Evolutionary conservation across 2,797 vertebrate species (phyloP).

Genomic region (Typhlichthys subterraneus): DNA sequence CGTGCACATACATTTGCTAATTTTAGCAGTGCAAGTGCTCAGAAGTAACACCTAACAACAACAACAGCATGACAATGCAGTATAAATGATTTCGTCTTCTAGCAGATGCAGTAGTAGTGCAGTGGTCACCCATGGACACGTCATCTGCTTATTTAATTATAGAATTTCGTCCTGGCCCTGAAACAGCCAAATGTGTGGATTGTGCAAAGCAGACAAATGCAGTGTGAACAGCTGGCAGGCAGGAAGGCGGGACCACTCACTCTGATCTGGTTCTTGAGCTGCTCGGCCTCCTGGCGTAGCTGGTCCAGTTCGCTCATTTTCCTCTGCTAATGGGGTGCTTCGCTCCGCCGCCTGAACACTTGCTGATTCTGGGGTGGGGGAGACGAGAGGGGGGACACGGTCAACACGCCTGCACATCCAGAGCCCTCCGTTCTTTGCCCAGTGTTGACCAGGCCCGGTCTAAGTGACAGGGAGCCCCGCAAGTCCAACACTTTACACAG

Average conservation of each 20-base stretch:
- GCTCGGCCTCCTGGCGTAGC: constrained; percentile 96
- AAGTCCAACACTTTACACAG: constrained; percentile 45
- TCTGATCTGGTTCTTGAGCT: constrained; percentile 98
- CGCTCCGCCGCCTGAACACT: constrained; percentile 83
- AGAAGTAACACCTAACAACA: too few species aligned
- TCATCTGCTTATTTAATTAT: too few species aligned
- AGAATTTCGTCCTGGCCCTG: too few species aligned
- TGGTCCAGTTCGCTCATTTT: constrained; percentile 99
- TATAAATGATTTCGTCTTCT: too few species aligned
- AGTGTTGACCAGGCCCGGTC: constrained; percentile 21
- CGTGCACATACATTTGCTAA: too few species aligned
- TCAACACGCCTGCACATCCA: constrained; percentile 18
- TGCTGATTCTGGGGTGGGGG: constrained; percentile 78
- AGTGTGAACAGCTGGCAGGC: neutral
- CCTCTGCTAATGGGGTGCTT: constrained; percentile 86
- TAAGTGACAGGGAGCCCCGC: constrained; percentile 43
- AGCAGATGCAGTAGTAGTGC: too few species aligned
- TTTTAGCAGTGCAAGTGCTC: too few species aligned
- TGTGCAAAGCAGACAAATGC: too few species aligned
- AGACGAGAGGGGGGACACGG: constrained; percentile 25
- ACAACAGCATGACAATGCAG: too few species aligned
- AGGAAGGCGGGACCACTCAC: constrained; percentile 74
- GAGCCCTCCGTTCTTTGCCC: too few species aligned
- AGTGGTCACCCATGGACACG: too few species aligned
- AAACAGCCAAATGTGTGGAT: too few species aligned